These are phyloP conservation scores for Leucophenga varia DNA, from an alignment of 1,140 invertebrate genomes.

Conservation along the genomic window DNA sequence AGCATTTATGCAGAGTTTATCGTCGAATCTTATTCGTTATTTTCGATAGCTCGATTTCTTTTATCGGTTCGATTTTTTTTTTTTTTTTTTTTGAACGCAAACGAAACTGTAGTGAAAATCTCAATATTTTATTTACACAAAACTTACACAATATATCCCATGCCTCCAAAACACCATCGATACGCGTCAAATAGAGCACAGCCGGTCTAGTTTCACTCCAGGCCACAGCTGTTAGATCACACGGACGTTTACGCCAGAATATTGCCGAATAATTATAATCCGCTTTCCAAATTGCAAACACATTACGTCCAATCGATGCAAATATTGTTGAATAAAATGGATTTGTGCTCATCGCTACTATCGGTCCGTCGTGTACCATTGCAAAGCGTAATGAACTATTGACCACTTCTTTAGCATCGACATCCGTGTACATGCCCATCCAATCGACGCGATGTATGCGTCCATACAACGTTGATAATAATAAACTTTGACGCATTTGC, in stretches of 20 bases:
- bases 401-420: constrained; percentile 55
- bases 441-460: constrained; percentile 42
- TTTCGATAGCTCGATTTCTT: too few relatives aligned
- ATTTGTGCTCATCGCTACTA: constrained; percentile 62
- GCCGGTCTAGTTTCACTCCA: constrained; percentile 60
- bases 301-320: constrained; percentile 61
- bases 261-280: constrained; percentile 58
- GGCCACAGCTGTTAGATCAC: constrained; percentile 59
- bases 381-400: constrained; percentile 56
- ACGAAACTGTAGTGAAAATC: too few relatives aligned
- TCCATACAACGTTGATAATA: constrained; percentile 33
- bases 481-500: constrained; percentile 53
- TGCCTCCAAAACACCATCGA: constrained; percentile 61
- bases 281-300: constrained; percentile 64
- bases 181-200: constrained; percentile 58
- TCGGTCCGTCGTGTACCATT: constrained; percentile 67
- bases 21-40: too few relatives aligned
- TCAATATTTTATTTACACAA: too few relatives aligned
- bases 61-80: too few relatives aligned
- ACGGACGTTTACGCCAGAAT: constrained; percentile 59
- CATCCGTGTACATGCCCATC: constrained; percentile 58
- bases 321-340: constrained; percentile 60
- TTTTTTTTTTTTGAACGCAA: too few relatives aligned
- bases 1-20: too few relatives aligned
- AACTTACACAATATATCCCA: constrained; percentile 61